Conservation (phyloP, 2,797 vertebrate genomes). For the Enteromius treurensis region DNA sequence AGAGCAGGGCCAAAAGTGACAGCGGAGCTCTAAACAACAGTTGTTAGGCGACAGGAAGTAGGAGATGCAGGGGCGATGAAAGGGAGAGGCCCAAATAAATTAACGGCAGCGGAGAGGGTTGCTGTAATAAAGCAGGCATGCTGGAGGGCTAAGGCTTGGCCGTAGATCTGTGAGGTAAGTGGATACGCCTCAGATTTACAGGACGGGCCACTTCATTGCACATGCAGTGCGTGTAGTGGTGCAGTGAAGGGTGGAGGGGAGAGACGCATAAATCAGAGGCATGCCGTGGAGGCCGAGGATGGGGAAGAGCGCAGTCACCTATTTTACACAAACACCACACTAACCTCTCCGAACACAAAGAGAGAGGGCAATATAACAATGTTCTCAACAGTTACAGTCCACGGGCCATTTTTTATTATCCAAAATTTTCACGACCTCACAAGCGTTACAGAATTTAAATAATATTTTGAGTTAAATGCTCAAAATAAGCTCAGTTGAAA, state of each 20-base stretch:
- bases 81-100: conserved; percentile 27
- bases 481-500: neutral
- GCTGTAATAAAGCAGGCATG: conserved; percentile 46
- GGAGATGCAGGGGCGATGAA: conserved; percentile 16
- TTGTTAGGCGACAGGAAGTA: conserved; percentile 18
- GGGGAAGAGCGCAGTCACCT: conserved; percentile 47
- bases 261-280: conserved; percentile 52
- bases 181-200: conserved; percentile 55
- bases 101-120: conserved; percentile 36
- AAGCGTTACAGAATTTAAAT: neutral
- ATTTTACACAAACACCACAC: conserved; percentile 23
- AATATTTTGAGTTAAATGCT: neutral
- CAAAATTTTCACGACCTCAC: no score
- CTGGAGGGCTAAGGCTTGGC: conserved; percentile 29
- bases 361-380: neutral
- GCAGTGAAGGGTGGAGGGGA: conserved; percentile 47
- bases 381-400: neutral
- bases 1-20: conserved; percentile 8
- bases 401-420: neutral
- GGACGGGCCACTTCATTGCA: conserved; percentile 49
- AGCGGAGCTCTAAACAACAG: conserved; percentile 39
- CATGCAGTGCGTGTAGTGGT: conserved; percentile 53
- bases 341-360: conserved; percentile 6
- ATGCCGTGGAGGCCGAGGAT: conserved; percentile 13
- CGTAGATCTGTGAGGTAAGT: conserved; percentile 54